Percentiles rank a stretch among this genome's conserved stretches.
Evolutionary conservation across 2,113 vertebrate genomes (phyloP).

Genomic region (Benthochromis sp.): DNA sequence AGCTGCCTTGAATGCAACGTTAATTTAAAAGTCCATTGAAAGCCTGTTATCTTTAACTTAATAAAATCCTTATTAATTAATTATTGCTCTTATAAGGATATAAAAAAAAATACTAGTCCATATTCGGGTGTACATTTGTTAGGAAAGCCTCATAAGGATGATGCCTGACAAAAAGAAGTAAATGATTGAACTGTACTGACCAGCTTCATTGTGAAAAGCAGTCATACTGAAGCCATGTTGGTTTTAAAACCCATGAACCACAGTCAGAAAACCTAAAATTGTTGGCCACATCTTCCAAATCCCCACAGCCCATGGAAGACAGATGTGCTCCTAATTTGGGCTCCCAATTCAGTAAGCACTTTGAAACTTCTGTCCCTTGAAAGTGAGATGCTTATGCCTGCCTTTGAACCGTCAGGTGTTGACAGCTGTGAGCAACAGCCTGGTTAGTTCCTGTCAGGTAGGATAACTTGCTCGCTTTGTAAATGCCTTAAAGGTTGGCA

Average conservation of each 20-base stretch:
- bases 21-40: background rate
- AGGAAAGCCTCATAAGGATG: background rate
- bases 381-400: background rate
- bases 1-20: fast-evolving
- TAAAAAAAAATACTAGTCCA: background rate
- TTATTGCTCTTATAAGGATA: background rate
- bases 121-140: background rate
- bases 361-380: background rate
- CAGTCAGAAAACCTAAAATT: background rate
- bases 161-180: background rate
- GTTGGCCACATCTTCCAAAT: background rate
- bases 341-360: background rate
- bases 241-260: background rate
- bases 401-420: background rate
- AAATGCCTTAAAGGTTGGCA: background rate
- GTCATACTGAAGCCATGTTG: background rate
- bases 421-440: background rate
- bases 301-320: conserved; percentile 4
- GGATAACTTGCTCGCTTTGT: background rate
- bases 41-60: background rate
- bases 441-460: background rate
- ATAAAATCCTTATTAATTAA: background rate
- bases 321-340: conserved; percentile 7
- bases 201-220: background rate
- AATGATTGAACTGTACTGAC: background rate